Evolutionary conservation across 2,113 vertebrate species (phyloP).

Genomic region (Poeciliopsis turrubarensis): DNA sequence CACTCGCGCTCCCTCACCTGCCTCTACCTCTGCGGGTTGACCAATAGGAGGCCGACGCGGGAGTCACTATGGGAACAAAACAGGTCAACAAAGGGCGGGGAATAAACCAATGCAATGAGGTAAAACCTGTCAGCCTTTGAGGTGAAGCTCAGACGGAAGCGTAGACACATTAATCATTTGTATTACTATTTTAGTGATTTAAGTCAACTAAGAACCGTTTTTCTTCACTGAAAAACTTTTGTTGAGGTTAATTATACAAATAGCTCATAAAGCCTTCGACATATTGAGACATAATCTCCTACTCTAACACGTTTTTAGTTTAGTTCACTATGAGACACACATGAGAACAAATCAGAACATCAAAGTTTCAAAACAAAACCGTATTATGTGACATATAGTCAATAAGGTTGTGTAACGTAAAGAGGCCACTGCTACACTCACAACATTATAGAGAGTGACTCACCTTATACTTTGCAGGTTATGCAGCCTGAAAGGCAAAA

Average conservation of each 20-base stretch:
- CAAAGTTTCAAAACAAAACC: neutral
- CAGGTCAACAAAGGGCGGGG: conserved; percentile 73
- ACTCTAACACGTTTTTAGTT: neutral
- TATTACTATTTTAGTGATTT: neutral
- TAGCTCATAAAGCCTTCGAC: neutral
- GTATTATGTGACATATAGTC: too few species aligned
- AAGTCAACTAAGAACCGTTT: too few species aligned
- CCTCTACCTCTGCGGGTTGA: conserved; percentile 32
- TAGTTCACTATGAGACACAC: neutral
- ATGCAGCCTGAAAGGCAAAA: neutral
- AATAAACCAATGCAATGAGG: conserved; percentile 36
- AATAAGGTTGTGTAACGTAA: too few species aligned
- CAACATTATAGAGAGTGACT: too few species aligned
- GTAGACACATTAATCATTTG: neutral
- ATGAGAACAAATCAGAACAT: neutral
- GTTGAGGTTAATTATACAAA: too few species aligned
- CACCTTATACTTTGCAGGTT: neutral
- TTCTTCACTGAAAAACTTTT: too few species aligned
- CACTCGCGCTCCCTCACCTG: conserved; percentile 59
- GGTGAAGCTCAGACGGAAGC: neutral
- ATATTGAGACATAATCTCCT: neutral
- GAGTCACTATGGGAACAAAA: conserved; percentile 74
- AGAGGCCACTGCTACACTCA: too few species aligned
- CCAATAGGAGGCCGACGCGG: conserved; percentile 36
- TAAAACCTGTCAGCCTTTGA: neutral